These are phyloP conservation scores for Cavia aperea DNA, from an alignment of 2,113 vertebrate genomes.

Conservation along the genomic window DNA sequence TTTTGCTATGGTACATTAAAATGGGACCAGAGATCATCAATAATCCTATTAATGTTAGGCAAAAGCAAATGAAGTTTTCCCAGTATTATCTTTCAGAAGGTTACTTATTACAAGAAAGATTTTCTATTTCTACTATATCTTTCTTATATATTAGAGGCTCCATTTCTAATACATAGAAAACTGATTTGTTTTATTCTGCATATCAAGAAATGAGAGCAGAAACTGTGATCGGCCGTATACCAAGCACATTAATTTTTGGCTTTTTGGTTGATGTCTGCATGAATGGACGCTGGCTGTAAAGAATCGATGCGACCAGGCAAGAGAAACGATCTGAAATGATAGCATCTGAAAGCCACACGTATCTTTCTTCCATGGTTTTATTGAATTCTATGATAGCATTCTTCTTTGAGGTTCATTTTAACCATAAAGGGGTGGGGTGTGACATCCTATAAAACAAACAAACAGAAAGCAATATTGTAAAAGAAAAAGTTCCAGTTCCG, in stretches of 20 bases:
- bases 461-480: constrained; percentile 57
- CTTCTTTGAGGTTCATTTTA: constrained; percentile 54
- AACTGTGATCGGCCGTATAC: neutral
- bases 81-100: neutral
- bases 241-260: neutral
- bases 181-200: neutral
- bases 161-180: neutral
- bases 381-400: constrained; percentile 15
- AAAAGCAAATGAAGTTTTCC: neutral
- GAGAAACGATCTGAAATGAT: neutral
- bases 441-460: constrained; percentile 49
- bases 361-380: constrained; percentile 37
- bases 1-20: neutral
- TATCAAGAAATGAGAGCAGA: neutral
- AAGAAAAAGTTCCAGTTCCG: constrained; percentile 46
- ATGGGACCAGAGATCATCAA: neutral
- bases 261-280: neutral
- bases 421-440: constrained; percentile 19
- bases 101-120: neutral
- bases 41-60: neutral
- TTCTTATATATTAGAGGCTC: neutral
- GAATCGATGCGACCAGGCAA: neutral
- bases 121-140: neutral
- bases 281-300: neutral
- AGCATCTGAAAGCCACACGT: neutral